Base-by-base conservation (phyloP, 1,140 invertebrate genomes). In the Dermatophagoides farinae region DNA sequence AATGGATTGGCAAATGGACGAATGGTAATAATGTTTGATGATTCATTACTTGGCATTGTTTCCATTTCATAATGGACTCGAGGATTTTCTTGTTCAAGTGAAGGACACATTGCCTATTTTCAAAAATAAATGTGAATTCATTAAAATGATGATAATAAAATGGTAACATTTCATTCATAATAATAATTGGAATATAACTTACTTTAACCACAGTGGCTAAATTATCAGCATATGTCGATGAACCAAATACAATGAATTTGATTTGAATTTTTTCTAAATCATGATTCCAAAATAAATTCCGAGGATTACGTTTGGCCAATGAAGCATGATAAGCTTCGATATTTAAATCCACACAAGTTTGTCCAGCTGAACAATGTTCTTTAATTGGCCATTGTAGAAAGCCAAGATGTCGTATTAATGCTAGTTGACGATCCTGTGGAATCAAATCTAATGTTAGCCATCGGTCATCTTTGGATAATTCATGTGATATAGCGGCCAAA, bases 321-420 rank as follows among this genome's bases (percentile, higher is more conserved):
- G 53, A 60, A 49, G 65, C 57, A 51, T 65, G 61, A 22, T 60
- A 61, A 57, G 63, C 64, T 55, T 68, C 83, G 65, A 87, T 83
- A n/a, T 86, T 70, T 53, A 79, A 78, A 72, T 96, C 91, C 72
- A 91, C 83, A 71, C 90, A 96, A 73, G 86, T 54, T 59, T 83
- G 80, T 72, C 82, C 86, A 44, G 85, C 85, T 22, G 88, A 88
- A 71, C 92, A 97, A 70, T 91, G 86, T 71, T 95, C 90, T 39
- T 85, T 75, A 68, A 90, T 86, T 14, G 91, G 89, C 73, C 86
- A 90, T 72, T 97, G 90, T 50, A 97, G 84, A 74, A 96, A 97
- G 54, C 90, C 89, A 31, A 96, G 74, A 74, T 96, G 91, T 70
- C 92, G 88, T 63, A 93, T 86, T 25, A 97, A 75, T 79, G 95